phyloP scores from a whole-genome alignment of 2,113 vertebrate species.

The Gallinago undulata region DNA sequence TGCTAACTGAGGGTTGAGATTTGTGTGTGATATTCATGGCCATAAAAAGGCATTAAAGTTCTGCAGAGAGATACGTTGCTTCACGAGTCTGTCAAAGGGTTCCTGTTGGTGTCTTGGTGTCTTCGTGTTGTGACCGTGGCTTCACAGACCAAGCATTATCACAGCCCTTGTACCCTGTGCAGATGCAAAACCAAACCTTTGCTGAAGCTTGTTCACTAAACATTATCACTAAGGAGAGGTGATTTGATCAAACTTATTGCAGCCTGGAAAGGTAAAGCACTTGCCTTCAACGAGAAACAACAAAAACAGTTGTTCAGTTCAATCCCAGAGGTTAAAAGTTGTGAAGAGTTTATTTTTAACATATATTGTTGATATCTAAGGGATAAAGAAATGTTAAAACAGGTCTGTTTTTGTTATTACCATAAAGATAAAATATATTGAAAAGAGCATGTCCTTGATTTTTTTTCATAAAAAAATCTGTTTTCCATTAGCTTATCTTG shows the following conservation, averaged over 20 bases:
- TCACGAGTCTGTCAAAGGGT: neutral
- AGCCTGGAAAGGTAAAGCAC: neutral
- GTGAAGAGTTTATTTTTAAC: slow-evolving; percentile 61
- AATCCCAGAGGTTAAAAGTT: slow-evolving; percentile 22
- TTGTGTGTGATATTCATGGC: neutral
- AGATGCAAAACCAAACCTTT: neutral
- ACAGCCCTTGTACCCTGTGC: neutral
- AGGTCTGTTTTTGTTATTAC: slow-evolving; percentile 76
- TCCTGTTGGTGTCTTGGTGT: no score
- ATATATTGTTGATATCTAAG: slow-evolving; percentile 42
- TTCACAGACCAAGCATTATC: neutral
- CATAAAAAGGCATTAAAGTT: neutral
- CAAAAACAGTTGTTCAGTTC: neutral
- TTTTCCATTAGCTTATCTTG: slow-evolving; percentile 85
- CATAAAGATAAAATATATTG: slow-evolving; percentile 70
- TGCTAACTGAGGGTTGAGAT: neutral
- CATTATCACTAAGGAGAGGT: neutral
- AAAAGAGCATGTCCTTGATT: slow-evolving; percentile 63
- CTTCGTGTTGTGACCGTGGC: neutral
- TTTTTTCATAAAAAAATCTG: slow-evolving; percentile 67
- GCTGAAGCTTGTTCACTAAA: neutral
- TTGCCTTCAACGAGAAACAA: neutral
- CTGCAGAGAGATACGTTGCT: neutral
- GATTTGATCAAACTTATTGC: neutral
- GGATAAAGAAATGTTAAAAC: slow-evolving; percentile 62